Evolutionary conservation across 2,113 vertebrate species (phyloP).

Genomic region (Otocyon megalotis): DNA sequence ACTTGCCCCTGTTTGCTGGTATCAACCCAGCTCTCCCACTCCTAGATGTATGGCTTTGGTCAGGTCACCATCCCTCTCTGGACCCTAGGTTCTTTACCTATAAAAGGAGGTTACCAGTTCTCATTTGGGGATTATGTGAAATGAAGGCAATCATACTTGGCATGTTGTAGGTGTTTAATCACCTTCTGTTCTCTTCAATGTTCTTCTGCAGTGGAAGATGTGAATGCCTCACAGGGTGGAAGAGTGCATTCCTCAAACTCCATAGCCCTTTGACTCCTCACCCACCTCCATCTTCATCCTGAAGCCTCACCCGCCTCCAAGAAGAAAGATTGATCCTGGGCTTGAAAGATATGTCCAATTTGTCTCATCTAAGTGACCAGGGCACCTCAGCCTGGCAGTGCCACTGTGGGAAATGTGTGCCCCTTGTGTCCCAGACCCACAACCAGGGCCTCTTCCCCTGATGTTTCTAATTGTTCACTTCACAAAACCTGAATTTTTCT

Average conservation of each 20-base stretch:
- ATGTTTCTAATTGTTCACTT: constrained; percentile 4
- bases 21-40: background rate
- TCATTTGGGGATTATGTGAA: background rate
- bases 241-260: background rate
- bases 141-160: background rate
- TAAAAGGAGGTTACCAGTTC: background rate
- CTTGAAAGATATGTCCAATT: background rate
- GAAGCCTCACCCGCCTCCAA: background rate
- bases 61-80: background rate
- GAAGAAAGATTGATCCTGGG: background rate
- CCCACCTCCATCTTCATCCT: background rate
- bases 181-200: background rate
- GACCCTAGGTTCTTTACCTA: constrained; percentile 46
- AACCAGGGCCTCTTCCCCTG: background rate
- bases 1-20: background rate
- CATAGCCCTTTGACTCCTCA: background rate
- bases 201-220: background rate
- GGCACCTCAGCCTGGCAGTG: background rate
- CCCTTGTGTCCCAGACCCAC: background rate
- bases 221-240: too few species aligned
- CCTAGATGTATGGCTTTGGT: background rate
- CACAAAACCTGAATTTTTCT: constrained; percentile 45
- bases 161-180: background rate
- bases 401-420: background rate
- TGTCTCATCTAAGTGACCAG: background rate